These are phyloP conservation scores for Macrotus californicus DNA, from an alignment of 2,113 vertebrate genomes.

Conservation along the genomic window DNA sequence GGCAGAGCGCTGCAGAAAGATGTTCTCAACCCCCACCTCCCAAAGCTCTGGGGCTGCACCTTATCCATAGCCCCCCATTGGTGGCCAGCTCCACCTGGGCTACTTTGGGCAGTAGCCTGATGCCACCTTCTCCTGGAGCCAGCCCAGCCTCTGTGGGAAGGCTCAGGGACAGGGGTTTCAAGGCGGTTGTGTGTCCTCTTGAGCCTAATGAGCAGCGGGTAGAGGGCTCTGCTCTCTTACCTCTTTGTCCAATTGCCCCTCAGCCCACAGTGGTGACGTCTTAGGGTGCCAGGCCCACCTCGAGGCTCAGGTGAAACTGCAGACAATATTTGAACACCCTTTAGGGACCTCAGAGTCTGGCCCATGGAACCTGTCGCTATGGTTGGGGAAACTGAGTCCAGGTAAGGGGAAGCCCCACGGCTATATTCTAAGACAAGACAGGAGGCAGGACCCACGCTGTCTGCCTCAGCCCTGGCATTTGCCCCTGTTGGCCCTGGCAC, in stretches of 20 bases:
- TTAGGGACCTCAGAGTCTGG: neutral
- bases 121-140: neutral
- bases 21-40: neutral
- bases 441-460: neutral
- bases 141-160: neutral
- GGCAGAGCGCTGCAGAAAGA: neutral
- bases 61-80: fast-evolving
- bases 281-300: neutral
- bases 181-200: neutral
- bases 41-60: neutral
- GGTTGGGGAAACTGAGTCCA: neutral
- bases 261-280: neutral
- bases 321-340: neutral
- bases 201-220: neutral
- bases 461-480: neutral
- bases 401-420: neutral
- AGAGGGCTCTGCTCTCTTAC: neutral
- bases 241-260: neutral
- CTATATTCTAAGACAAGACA: neutral
- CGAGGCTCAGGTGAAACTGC: neutral
- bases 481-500: neutral
- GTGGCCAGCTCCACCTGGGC: neutral
- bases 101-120: neutral
- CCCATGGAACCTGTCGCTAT: neutral
- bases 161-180: fast-evolving